Evolutionary conservation across 2,113 vertebrate species (phyloP), one percentile per base, ranked within the genome.

Genomic region (Leptobrachium ailaonicum): DNA sequence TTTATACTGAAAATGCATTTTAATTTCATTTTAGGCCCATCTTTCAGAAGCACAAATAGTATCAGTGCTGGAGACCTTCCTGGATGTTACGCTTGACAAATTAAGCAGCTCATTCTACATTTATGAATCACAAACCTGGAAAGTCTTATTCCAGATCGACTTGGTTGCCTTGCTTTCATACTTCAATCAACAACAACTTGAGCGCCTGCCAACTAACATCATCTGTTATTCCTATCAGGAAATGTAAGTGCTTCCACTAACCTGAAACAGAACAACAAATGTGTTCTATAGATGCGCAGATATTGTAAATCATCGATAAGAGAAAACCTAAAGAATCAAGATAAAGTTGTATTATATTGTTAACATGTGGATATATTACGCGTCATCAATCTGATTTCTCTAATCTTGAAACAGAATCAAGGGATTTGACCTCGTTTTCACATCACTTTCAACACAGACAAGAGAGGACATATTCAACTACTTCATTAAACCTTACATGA

Each of bases 181-280:
- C 13, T 76, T 76, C 40, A 66, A 76, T 47, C 43, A 53, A 67
- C 41, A 47, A 14, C 5, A 7, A 12, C 45, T 76, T 66, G 4
- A 41, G 6, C 11, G n/a, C 1, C 32, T 76, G 3, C 74, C 74
- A 7, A 45, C 10, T 10, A 41, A 40, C 32, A 62, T 74, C 2
- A 1, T 6, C 56, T 74, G 72, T 41, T 32, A 12, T 14, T 74
- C 72, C 6, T 74, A 44, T 62, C 60, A 62, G 14, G 60, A 62
- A 62, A 62, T 62, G 60, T 62, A 62, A 62, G 60, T 62, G 50
- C 50, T 56, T 13, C 6, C 2, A 32, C 20, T 32, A 32, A 32
- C 20, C 20, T 32, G 20, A 32, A 32, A 32, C 20, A 32, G 20
- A 32, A 45, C 50, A 71, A 32, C 20, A 32, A 32, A 32, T 32